Evolutionary conservation across 2,113 vertebrate species (phyloP).

Genomic region (Ailuropoda melanoleuca): DNA sequence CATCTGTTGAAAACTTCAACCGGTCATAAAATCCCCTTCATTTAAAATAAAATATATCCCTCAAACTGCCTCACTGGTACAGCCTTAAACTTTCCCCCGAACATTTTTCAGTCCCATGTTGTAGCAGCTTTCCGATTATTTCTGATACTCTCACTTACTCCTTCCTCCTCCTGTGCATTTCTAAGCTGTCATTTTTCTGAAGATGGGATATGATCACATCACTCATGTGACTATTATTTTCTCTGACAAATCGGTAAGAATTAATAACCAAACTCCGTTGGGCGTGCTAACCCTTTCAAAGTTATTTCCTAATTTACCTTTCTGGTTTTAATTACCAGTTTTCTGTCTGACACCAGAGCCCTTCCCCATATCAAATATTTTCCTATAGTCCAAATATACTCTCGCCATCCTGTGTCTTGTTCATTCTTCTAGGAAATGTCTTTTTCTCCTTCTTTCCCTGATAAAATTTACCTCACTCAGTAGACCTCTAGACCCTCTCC

Average conservation of each 20-base stretch:
- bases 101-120: background rate
- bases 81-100: background rate
- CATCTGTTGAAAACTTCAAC: background rate
- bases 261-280: background rate
- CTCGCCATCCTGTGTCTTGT: too few relatives aligned
- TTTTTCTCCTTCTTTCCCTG: background rate
- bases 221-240: background rate
- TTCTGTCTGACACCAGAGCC: background rate
- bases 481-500: background rate
- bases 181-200: background rate
- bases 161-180: background rate
- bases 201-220: background rate
- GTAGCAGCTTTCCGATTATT: background rate
- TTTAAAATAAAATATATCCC: background rate
- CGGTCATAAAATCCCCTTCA: background rate
- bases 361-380: background rate
- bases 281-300: background rate
- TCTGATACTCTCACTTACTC: background rate
- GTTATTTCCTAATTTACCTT: background rate
- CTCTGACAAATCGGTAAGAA: background rate
- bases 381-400: background rate
- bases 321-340: background rate
- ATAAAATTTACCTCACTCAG: background rate
- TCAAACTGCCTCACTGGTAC: accelerated
- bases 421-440: background rate